Evolutionary conservation across 1,140 invertebrate genomes (phyloP).

Genomic region (Palaemon carinicauda): DNA sequence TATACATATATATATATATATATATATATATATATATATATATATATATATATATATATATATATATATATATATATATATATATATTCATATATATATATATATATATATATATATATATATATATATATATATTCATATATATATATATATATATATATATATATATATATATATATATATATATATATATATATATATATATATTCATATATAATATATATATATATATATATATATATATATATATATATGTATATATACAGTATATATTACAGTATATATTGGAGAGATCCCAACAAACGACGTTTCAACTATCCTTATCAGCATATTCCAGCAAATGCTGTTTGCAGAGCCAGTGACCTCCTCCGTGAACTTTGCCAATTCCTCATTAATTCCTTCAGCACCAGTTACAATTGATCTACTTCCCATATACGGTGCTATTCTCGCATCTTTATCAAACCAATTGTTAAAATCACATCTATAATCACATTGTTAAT

Average conservation of each 20-base stretch:
- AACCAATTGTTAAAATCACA: no score
- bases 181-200: not conserved
- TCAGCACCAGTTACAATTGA: no score
- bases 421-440: no score
- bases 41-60: not conserved
- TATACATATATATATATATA: not conserved
- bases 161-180: not conserved
- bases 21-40: not conserved
- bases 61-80: not conserved
- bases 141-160: not conserved
- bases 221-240: conserved; percentile 2
- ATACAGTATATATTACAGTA: no score
- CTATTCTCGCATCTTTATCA: no score
- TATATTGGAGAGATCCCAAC: no score
- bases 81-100: not conserved
- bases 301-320: no score
- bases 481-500: no score
- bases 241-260: not conserved
- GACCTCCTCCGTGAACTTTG: no score
- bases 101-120: not conserved
- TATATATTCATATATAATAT: not conserved
- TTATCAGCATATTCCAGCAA: no score
- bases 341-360: no score
- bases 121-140: not conserved
- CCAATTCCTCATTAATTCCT: no score